Evolutionary conservation across 2,797 vertebrate genomes (phyloP), one percentile per base, ranked within the genome.

Genomic region (Myotis vivesi): DNA sequence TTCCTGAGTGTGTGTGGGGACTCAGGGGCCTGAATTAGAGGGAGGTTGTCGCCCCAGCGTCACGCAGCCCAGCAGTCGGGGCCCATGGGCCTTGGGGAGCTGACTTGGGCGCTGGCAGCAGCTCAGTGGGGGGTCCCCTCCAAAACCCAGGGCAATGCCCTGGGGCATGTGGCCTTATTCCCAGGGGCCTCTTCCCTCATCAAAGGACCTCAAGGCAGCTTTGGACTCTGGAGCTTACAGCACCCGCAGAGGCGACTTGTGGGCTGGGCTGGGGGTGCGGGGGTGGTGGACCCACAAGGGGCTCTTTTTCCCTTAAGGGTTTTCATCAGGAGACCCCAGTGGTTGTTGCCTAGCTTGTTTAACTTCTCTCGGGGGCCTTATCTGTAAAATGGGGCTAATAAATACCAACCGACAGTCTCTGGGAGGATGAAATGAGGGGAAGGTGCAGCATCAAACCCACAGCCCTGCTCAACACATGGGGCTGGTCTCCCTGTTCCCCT

Each of bases 11-110:
- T 2, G 73, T 51, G 44, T 57, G 64, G 80, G 85, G 44, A n/a
- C 72, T 89, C 94, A 81, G 87, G 77, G 53, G 83, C 36, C 6
- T 16, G 91, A 91, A 86, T 94, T 90, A 94, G 81, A 95, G 79
- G 64, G 28, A 10, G 33, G 6, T 55, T 55, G 53, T 55, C 8
- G 8, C 53, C 20, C 0, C 7, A 0, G 53, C 53, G 77, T 91
- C 72, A 15, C 33, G 4, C 64, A 5, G 75, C 36, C 20, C 53
- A 0, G 53, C 86, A 69, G 83, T 55, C 11, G 72, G 68, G 79
- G 68, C 28, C 38, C 68, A 25, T 25, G 0, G 79, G 64, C 57
- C 16, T 4, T 36, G 3, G 9, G 72, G 64, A 79, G 66, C 80
- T 46, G 0, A n/a, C 1, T 28, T 8, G 38, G 30, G 9, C 53